phyloP scores from a whole-genome alignment of 2,888 invertebrate species.

The Galerucella calmariensis region DNA sequence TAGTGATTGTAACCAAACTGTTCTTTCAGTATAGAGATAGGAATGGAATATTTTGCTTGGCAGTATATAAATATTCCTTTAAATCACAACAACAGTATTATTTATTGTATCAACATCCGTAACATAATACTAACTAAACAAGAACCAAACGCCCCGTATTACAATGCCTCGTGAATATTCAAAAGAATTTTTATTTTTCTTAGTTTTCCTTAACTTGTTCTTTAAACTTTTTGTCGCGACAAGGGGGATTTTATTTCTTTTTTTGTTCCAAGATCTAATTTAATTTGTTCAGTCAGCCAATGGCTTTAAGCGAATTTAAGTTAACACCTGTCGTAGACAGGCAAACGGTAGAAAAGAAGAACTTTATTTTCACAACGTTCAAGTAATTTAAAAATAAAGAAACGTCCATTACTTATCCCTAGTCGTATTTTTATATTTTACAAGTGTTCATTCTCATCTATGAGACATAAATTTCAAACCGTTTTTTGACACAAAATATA shows the following conservation, averaged over 20 bases:
- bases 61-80: too few species aligned
- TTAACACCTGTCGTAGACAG: slow-evolving; percentile 43
- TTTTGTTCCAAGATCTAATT: slow-evolving; percentile 32
- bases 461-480: too few species aligned
- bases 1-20: too few species aligned
- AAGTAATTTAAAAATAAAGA: slow-evolving; percentile 50
- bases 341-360: slow-evolving; percentile 43
- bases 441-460: too few species aligned
- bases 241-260: slow-evolving; percentile 16
- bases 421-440: not conserved
- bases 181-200: not conserved
- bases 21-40: too few species aligned
- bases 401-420: slow-evolving; percentile 49
- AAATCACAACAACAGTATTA: too few species aligned
- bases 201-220: not conserved
- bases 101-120: too few species aligned
- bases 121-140: too few species aligned
- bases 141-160: too few species aligned
- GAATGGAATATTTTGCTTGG: too few species aligned
- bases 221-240: slow-evolving; percentile 22
- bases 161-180: too few species aligned
- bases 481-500: too few species aligned
- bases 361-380: slow-evolving; percentile 38
- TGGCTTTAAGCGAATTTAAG: slow-evolving; percentile 40
- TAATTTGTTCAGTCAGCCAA: slow-evolving; percentile 38